Percentiles rank a stretch among this genome's conserved stretches.
Evolutionary conservation across 2,797 vertebrate species (phyloP).

Genomic region (Heteromormyrus szaboi): DNA sequence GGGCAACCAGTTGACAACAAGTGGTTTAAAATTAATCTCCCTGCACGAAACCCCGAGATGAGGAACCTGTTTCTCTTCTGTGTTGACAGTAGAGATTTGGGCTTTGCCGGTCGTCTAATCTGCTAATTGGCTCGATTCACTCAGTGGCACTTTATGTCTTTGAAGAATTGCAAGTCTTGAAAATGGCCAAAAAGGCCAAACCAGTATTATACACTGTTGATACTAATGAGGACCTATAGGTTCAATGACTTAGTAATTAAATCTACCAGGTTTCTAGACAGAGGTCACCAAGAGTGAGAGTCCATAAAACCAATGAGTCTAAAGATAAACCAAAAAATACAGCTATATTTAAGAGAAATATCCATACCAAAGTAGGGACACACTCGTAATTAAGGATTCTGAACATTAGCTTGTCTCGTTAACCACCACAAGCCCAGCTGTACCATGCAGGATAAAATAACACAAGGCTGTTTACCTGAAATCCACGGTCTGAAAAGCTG

Average conservation of each 20-base stretch:
- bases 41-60: not conserved
- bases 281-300: not conserved
- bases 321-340: not conserved
- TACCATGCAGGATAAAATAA: not conserved
- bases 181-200: not conserved
- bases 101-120: not conserved
- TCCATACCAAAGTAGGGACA: not conserved
- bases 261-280: not conserved
- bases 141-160: not conserved
- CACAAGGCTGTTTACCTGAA: not conserved
- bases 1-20: not conserved
- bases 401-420: not conserved
- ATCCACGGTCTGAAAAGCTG: not conserved
- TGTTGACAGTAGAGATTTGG: not conserved
- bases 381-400: not conserved
- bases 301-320: not conserved
- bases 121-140: not conserved
- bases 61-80: not conserved
- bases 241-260: not conserved
- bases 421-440: not conserved
- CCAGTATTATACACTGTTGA: not conserved
- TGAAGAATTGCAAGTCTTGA: not conserved
- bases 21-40: not conserved
- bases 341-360: not conserved
- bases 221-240: not conserved